These are phyloP conservation scores for Amazona guildingii DNA, from an alignment of 2,113 vertebrate species.

Conservation along the genomic window DNA sequence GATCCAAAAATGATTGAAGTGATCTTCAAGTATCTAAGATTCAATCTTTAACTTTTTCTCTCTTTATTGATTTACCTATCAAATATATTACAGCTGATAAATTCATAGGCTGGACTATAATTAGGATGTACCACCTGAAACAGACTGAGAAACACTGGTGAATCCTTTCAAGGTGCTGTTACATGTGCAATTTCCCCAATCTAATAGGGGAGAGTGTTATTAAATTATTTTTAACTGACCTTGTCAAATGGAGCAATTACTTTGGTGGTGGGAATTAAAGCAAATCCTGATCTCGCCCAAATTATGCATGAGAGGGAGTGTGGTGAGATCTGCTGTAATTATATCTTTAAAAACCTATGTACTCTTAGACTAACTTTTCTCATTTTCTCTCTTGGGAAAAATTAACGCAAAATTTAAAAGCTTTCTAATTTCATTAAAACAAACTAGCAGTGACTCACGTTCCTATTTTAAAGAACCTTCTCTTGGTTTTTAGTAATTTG, in stretches of 20 bases:
- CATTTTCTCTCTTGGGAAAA: background rate
- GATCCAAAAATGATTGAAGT: background rate
- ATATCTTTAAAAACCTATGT: background rate
- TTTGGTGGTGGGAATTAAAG: background rate
- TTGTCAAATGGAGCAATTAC: constrained; percentile 23
- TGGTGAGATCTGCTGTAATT: background rate
- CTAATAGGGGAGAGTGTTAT: background rate
- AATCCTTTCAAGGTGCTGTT: background rate
- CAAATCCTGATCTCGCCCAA: background rate
- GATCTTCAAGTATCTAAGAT: background rate
- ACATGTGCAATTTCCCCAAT: background rate
- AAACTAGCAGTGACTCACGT: background rate
- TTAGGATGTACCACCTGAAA: background rate
- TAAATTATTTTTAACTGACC: constrained; percentile 37
- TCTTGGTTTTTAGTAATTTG: background rate
- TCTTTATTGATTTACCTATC: background rate
- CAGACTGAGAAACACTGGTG: background rate
- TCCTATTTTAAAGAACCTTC: background rate
- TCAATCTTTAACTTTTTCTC: background rate
- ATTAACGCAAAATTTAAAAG: background rate
- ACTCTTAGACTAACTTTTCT: background rate
- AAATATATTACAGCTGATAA: background rate
- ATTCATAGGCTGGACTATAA: background rate
- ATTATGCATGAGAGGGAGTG: background rate
- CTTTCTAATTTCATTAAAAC: background rate